phyloP scores from a whole-genome alignment of 1,140 invertebrate species.

The Neocloeon triangulifer region DNA sequence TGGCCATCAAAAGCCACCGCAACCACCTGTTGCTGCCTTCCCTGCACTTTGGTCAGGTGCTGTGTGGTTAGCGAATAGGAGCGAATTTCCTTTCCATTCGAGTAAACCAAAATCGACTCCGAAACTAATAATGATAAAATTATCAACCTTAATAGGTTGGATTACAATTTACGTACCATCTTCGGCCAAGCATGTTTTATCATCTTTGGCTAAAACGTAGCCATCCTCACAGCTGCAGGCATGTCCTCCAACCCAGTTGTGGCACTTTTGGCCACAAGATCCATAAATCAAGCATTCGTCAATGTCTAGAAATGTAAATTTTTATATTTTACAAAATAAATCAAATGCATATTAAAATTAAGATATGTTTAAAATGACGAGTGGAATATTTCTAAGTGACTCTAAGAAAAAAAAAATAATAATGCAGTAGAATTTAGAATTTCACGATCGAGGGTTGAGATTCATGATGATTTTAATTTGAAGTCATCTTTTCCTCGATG shows the following conservation, averaged over 20 bases:
- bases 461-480: too few relatives aligned
- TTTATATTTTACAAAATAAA: constrained; percentile 1
- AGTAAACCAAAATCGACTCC: constrained; percentile 38
- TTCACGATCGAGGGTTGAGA: too few relatives aligned
- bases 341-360: too few relatives aligned
- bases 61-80: constrained; percentile 21
- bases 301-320: constrained; percentile 44
- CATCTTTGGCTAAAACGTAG: constrained; percentile 40
- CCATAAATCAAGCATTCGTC: constrained; percentile 58
- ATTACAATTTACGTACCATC: constrained; percentile 14
- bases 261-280: constrained; percentile 64
- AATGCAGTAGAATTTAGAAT: too few relatives aligned
- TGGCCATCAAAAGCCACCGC: constrained; percentile 39
- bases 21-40: constrained; percentile 29
- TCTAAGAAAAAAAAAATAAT: too few relatives aligned
- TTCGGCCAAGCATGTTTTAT: constrained; percentile 40
- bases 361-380: too few relatives aligned
- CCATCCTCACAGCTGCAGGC: constrained; percentile 55
- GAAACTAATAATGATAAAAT: too few relatives aligned
- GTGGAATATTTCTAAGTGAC: too few relatives aligned
- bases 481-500: too few relatives aligned
- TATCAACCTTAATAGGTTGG: too few relatives aligned
- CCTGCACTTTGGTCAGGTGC: constrained; percentile 20
- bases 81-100: constrained; percentile 24
- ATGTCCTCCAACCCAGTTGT: constrained; percentile 52